Conservation (phyloP, 2,113 vertebrate genomes). For the Trematomus loennbergii region DNA sequence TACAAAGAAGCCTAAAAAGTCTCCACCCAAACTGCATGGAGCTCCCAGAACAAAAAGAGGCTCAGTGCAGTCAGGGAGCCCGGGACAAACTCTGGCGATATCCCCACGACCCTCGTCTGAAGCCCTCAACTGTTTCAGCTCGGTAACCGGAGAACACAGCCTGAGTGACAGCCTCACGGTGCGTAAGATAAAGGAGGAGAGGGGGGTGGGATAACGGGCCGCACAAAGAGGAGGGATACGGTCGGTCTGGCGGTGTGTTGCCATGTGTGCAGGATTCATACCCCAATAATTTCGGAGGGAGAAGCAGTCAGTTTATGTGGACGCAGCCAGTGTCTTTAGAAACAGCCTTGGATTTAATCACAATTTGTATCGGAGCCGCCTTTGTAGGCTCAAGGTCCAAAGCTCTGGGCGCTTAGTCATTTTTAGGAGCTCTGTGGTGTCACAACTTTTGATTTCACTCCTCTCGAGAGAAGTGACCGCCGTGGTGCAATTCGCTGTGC, state of each 20-base stretch:
- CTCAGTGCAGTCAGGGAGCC: background rate
- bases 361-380: background rate
- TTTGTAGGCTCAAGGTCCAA: constrained; percentile 47
- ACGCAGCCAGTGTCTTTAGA: background rate
- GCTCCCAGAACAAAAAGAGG: background rate
- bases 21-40: constrained; percentile 56
- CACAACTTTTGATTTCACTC: constrained; percentile 30
- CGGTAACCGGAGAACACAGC: constrained; percentile 62
- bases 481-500: background rate
- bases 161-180: constrained; percentile 52
- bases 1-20: constrained; percentile 6
- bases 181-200: constrained; percentile 30
- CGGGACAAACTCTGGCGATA: background rate
- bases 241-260: background rate
- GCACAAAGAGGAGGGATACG: constrained; percentile 51
- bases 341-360: background rate
- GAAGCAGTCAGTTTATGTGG: background rate
- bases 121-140: constrained; percentile 14
- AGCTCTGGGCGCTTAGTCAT: constrained; percentile 40
- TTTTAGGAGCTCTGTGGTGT: constrained; percentile 30
- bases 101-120: constrained; percentile 8
- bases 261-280: constrained; percentile 38
- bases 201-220: constrained; percentile 37
- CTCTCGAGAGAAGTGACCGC: background rate
- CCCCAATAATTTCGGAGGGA: constrained; percentile 10